Base-by-base conservation (phyloP, 2,888 invertebrate genomes). In the Troides oblongomaculatus region DNA sequence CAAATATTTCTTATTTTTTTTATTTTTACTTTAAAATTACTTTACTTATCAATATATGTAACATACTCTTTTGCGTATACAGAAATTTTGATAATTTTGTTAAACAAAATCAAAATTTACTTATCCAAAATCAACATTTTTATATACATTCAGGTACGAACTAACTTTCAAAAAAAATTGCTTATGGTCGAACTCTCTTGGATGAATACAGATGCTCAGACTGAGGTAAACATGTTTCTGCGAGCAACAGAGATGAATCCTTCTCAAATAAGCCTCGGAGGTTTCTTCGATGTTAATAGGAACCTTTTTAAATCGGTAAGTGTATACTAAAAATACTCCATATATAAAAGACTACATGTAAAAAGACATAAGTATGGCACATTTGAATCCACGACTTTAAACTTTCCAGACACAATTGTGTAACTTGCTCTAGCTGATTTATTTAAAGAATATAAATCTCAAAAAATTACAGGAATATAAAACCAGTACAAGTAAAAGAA, bases 221-320 rank as follows among this genome's bases (percentile, higher is more conserved):
- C 95, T 12, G 96, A 96, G 83, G 95, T 96, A 43, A 95, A 95
- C 81, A 96, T 96, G 96, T 96, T 96, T 79, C 83, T 96, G 66
- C 89, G 95, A 61, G 96, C 96, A 43, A 96, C 96, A 0, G 95
- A 96, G 86, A 96, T 96, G 95, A 96, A 95, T 82, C 95, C 95
- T 0, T 95, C 96, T 5, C 94, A 95, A 77, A 95, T 96, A 76
- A 95, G 95, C 79, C 93, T 96, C 25, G 95, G 95, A 14, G 96
- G 96, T 46, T 96, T 95, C 84, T 95, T 96, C 74, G 95, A 95
- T 78, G 95, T 96, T 25, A 95, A 96, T 83, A 88, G 96, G 59
- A 95, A 94, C 74, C 91, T 96, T 23, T 96, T 96, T 79, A 96
- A 96, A 92, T 95, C 96, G 74, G 95, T 95, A 85, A 83, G 90